Evolutionary conservation across 2,888 invertebrate genomes (phyloP), one percentile per base, ranked within the genome.

Genomic region (Panzeria rudis): DNA sequence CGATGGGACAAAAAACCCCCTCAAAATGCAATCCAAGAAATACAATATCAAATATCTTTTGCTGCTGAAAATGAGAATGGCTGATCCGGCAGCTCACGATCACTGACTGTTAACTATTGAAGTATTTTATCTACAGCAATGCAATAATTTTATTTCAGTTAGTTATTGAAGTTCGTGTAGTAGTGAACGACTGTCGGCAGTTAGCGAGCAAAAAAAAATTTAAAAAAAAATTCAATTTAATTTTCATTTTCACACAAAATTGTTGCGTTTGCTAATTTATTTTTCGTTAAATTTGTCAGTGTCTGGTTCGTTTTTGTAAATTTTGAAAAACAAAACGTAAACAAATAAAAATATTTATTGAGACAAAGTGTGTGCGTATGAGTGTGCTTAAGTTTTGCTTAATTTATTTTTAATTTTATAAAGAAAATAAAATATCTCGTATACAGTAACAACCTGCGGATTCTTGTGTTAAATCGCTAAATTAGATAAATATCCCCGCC

Each of bases 141-240:
- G 54, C 59, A 62, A 54, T 29, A 11, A 20, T 44, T 68, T 83
- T 54, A 23, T 13, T 72, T 86, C 41, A 86, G 86, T 86, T 83
- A 69, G 71, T 64, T 76, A 77, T 72, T 77, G 86, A 80, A 86
- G 86, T 86, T 86, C 83, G 79, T 79, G 41, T 56, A 50, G 79
- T 80, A 73, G 62, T 62, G 84, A 77, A 11, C 76, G 72, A 44
- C 56, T 69, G 38, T 35, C 81, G 72, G 17, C 50, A 50, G 52
- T 52, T 23, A 62, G 23, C 71, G 50, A 23, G 41, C 20, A 23
- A 9, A 35, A 59, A 44, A 44, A 13, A 59, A 32, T 15, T 41
- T 11, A 38, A 9, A 38, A 9, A 4, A 7, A 73, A n/a, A 23
- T 54, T 75, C 8, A 52, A 17, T 35, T 17, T 54, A 68, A 62